These are phyloP conservation scores for Clepsis dumicolana DNA, from an alignment of 2,888 invertebrate species.

Conservation along the genomic window DNA sequence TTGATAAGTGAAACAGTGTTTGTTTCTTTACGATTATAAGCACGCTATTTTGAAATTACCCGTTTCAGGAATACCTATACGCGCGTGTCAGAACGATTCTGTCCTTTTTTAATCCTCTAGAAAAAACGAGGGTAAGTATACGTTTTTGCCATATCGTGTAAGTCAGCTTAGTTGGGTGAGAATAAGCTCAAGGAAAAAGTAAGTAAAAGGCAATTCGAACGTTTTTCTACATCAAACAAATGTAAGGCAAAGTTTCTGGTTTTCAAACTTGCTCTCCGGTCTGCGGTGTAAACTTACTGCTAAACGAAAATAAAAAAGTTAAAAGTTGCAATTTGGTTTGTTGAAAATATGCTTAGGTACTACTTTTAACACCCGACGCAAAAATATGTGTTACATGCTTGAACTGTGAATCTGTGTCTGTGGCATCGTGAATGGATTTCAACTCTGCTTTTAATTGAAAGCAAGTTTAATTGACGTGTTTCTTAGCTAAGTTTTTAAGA, in stretches of 20 bases:
- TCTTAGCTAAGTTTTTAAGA: too few species aligned
- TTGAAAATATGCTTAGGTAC: background rate
- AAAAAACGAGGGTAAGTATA: constrained; percentile 22
- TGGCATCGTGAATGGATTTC: too few species aligned
- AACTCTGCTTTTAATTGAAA: too few species aligned
- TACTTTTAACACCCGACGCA: too few species aligned
- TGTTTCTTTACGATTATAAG: constrained; percentile 26
- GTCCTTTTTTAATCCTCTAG: constrained; percentile 22
- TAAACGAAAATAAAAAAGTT: constrained; percentile 1
- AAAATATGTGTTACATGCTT: too few species aligned
- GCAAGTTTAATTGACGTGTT: too few species aligned
- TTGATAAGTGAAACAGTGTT: constrained; percentile 33
- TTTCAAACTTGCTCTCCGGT: background rate
- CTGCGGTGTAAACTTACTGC: background rate
- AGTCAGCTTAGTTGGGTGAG: constrained; percentile 38
- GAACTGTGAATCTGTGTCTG: too few species aligned
- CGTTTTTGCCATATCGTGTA: constrained; percentile 32
- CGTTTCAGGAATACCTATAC: constrained; percentile 4
- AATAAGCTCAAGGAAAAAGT: constrained; percentile 22
- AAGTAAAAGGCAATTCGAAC: constrained; percentile 22
- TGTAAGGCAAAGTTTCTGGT: background rate
- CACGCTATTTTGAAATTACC: constrained; percentile 39
- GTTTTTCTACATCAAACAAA: constrained; percentile 2
- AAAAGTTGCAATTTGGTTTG: background rate
- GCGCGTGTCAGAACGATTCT: constrained; percentile 9